Percentiles rank a stretch among this genome's conserved stretches.
These are phyloP conservation scores for Odiellus spinosus DNA, from an alignment of 2,888 invertebrate genomes.

Conservation along the genomic window DNA sequence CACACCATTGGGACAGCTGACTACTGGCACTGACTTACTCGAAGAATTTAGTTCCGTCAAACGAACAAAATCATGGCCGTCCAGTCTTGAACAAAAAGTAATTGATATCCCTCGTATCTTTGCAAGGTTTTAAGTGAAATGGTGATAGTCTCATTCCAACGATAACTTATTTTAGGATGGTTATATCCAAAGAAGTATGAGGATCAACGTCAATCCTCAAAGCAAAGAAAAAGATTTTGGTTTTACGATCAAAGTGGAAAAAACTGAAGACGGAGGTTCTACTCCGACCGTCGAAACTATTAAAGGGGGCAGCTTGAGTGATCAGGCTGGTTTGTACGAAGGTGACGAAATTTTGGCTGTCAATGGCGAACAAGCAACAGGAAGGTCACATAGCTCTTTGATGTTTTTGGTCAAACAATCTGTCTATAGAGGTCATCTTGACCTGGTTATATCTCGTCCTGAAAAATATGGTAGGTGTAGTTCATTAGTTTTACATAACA, in stretches of 20 bases:
- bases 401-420: conserved; percentile 20
- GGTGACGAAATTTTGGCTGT: conserved; percentile 18
- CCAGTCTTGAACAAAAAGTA: no score
- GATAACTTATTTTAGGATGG: no score
- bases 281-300: not conserved
- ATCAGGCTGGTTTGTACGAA: conserved; percentile 15
- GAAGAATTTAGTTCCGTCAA: conserved; percentile 10
- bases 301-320: conserved; percentile 17
- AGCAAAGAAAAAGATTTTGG: conserved; percentile 3
- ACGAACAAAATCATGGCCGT: not conserved
- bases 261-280: conserved; percentile 1
- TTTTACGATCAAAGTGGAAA: conserved; percentile 1
- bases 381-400: conserved; percentile 17
- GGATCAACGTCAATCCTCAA: not conserved
- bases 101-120: no score
- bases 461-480: no score
- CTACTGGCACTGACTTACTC: conserved; percentile 9
- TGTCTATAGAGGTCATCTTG: conserved; percentile 18
- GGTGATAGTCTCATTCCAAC: no score
- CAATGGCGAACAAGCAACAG: conserved; percentile 18
- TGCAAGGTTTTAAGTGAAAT: no score
- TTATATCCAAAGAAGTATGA: no score
- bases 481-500: no score
- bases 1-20: conserved; percentile 1
- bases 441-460: conserved; percentile 14